A percentile compares a stretch with the other conserved stretches of the same genome.
Evolutionary conservation across 2,113 vertebrate species (phyloP).

Genomic region (Siniperca knerii): DNA sequence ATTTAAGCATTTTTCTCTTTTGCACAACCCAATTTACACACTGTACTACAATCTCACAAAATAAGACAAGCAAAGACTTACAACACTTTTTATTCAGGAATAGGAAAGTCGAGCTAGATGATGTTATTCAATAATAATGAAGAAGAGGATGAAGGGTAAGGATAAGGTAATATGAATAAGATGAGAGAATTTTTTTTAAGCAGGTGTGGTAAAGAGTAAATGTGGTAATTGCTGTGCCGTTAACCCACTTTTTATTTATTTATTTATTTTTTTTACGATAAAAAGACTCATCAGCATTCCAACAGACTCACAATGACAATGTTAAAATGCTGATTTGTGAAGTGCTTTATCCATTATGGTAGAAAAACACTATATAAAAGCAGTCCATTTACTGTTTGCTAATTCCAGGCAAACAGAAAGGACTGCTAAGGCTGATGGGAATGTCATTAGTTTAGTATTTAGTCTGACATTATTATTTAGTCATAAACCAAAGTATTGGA

Average conservation of each 20-base stretch:
- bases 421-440: neutral
- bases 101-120: neutral
- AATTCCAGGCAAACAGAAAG: neutral
- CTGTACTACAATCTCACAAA: slow-evolving; percentile 1
- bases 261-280: neutral
- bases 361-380: neutral
- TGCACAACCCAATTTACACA: slow-evolving; percentile 24
- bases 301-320: neutral
- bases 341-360: neutral
- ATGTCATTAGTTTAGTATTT: neutral
- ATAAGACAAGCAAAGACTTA: slow-evolving; percentile 7
- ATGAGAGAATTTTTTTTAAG: neutral
- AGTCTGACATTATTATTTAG: neutral
- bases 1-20: slow-evolving; percentile 39
- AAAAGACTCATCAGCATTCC: neutral
- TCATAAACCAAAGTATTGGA: neutral
- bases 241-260: neutral
- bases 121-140: neutral
- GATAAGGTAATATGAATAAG: neutral
- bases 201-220: neutral
- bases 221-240: neutral
- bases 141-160: neutral
- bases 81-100: slow-evolving; percentile 1
- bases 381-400: neutral
- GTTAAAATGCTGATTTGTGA: neutral